Evolutionary conservation across 53 echinoderm and acorn worm species (phyloP), one percentile per base, ranked within the genome.

Genomic region (Arbacia lixula): DNA sequence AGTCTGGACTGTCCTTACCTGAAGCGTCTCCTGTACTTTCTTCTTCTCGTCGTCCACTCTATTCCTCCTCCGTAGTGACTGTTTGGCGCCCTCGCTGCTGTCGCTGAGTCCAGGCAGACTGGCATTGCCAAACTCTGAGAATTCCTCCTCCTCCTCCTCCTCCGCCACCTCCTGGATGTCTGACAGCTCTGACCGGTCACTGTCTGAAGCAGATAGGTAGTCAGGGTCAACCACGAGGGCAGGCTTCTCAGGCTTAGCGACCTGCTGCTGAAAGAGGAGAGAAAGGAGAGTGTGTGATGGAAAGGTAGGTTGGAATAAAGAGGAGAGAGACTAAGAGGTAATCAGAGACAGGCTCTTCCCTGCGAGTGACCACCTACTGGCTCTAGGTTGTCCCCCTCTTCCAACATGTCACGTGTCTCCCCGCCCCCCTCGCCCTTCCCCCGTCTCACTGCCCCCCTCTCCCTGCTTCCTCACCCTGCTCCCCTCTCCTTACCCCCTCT

Each of bases 181-280:
- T 1, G 99, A 99, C 1, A 99, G 85, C 75, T 99, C 98, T 2
- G 98, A 98, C 19, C 94, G 89, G 5, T 98, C 99, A 31, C 99
- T 99, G 30, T 99, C 99, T 36, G n/a, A n/a, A n/a, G n/a, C n/a
- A 52, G 89, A 90, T 42, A 89, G 66, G 72, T 85, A 92, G 56
- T 92, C 92, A 1, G 85, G 65, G 16, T 85, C 86, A 25, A 62
- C 14, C n/a, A 81, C 42, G 26, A 29, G 12, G 25, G 17, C 30
- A 12, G 82, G 31, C 50, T 81, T 81, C 31, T 81, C 82, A 2
- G 64, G 42, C 21, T 81, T 81, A 26, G 63, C 62, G 30, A 81
- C 31, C 1, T 40, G 64, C 82, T 81, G 82, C 46, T 30, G 24
- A 39, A 56, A 56, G 12, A 56, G n/a, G n/a, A n/a, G n/a, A n/a